These are phyloP conservation scores for Neosalanx taihuensis DNA, from an alignment of 2,797 vertebrate species.

Conservation along the genomic window DNA sequence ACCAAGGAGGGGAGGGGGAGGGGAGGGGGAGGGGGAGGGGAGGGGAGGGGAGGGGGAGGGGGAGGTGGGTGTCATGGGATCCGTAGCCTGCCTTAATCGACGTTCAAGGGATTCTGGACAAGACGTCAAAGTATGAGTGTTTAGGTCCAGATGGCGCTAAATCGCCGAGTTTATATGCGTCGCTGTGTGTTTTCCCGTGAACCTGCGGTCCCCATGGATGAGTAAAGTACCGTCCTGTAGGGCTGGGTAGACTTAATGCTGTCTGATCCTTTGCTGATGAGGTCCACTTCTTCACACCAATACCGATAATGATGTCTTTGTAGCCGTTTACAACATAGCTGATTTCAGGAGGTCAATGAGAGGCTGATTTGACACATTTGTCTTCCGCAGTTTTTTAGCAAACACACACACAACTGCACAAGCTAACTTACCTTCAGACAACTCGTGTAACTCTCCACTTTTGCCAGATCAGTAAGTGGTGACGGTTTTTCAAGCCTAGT, in stretches of 20 bases:
- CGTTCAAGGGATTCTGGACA: constrained; percentile 37
- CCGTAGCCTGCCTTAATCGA: constrained; percentile 31
- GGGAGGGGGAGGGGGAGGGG: too few relatives aligned
- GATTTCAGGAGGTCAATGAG: too few relatives aligned
- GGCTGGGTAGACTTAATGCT: background rate
- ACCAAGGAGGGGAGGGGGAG: background rate
- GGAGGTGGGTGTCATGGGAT: constrained; percentile 16
- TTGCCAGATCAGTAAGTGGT: constrained; percentile 74
- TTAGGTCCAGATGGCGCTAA: constrained; percentile 23
- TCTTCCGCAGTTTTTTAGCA: background rate
- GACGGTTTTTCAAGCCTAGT: constrained; percentile 79
- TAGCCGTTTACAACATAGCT: background rate
- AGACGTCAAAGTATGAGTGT: constrained; percentile 27
- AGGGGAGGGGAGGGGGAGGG: too few relatives aligned
- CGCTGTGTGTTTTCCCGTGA: constrained; percentile 3
- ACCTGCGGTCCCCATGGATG: constrained; percentile 7
- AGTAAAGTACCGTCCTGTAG: constrained; percentile 15
- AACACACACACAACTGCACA: constrained; percentile 11
- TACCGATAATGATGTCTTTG: background rate
- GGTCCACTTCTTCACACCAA: background rate
- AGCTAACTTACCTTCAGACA: constrained; percentile 4
- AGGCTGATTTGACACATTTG: background rate
- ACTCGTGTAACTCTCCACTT: constrained; percentile 51
- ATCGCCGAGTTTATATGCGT: constrained; percentile 26
- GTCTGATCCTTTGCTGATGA: background rate